phyloP scores from a whole-genome alignment of 1,140 invertebrate species.

The Heliconius hermathena region DNA sequence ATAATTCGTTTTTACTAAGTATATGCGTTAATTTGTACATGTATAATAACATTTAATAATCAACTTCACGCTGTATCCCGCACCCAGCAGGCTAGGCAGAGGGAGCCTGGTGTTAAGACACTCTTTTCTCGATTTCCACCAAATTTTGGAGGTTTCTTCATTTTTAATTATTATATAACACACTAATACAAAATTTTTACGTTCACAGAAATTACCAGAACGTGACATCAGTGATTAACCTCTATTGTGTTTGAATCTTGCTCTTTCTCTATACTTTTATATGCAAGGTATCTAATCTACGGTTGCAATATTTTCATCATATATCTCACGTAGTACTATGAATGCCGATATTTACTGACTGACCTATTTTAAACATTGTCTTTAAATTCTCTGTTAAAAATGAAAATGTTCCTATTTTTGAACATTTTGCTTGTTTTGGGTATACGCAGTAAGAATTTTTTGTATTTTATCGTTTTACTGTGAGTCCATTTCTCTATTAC shows the following conservation, averaged over 20 bases:
- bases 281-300: conserved; percentile 12
- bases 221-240: not conserved
- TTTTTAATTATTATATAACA: no score
- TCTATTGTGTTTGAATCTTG: conserved; percentile 3
- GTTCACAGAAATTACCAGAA: not conserved
- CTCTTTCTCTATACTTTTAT: not conserved
- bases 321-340: not conserved
- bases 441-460: not conserved
- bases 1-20: not conserved
- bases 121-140: no score
- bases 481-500: not conserved
- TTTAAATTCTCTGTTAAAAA: not conserved
- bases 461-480: not conserved
- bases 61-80: no score
- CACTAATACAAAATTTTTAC: no score
- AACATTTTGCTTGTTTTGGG: not conserved
- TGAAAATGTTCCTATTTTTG: not conserved
- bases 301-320: not conserved
- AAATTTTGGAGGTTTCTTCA: no score
- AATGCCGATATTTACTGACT: conserved; percentile 12
- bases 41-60: no score
- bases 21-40: not conserved
- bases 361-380: not conserved
- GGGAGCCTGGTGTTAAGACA: not conserved
- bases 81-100: no score